phyloP scores from a whole-genome alignment of 2,113 vertebrate genomes.

The Myanophis thanlyinensis region DNA sequence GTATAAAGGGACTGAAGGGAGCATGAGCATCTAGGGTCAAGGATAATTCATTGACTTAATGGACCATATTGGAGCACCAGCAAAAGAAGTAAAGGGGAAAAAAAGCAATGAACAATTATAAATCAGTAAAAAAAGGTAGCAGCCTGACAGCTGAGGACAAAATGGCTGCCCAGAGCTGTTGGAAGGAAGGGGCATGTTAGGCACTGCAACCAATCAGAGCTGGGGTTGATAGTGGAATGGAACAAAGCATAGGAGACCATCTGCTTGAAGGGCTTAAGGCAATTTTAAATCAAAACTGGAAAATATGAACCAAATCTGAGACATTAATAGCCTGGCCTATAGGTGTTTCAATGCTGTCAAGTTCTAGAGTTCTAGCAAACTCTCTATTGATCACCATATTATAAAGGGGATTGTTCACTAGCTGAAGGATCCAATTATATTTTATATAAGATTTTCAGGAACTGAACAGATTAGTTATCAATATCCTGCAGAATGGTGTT shows the following conservation, averaged over 20 bases:
- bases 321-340: not conserved
- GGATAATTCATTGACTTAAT: not conserved
- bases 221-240: not conserved
- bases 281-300: not conserved
- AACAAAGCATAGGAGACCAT: not conserved
- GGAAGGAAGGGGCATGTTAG: not conserved
- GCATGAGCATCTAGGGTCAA: not conserved
- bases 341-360: not conserved
- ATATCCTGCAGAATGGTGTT: constrained; percentile 35
- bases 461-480: constrained; percentile 31
- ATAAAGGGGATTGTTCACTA: not conserved
- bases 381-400: accelerated
- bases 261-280: not conserved
- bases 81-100: not conserved
- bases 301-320: not conserved
- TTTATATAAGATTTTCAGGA: not conserved
- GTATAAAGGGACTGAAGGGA: not conserved
- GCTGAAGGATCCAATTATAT: not conserved
- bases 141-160: not conserved
- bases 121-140: not conserved
- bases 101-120: not conserved
- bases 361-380: accelerated
- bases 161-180: not conserved
- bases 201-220: not conserved
- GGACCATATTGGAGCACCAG: not conserved